Evolutionary conservation across 2,797 vertebrate genomes (phyloP).

Genomic region (Molossus molossus): DNA sequence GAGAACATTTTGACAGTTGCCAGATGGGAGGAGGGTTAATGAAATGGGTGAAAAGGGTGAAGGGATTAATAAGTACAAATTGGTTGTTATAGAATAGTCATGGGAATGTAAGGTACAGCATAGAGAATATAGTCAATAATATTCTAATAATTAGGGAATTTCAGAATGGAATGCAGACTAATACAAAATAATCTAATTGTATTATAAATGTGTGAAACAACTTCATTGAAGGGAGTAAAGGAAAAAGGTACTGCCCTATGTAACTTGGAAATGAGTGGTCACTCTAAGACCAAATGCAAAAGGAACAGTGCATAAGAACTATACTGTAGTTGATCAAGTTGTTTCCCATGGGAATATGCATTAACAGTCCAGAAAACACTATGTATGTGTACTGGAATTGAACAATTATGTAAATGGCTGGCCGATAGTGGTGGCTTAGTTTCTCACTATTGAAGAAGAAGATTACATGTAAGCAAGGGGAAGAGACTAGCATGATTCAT

Average conservation of each 20-base stretch:
- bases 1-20: no score
- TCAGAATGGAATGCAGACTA: background rate
- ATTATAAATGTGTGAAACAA: slow-evolving; percentile 7
- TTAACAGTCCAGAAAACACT: slow-evolving; percentile 15
- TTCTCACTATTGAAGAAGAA: background rate
- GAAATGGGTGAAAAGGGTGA: no score
- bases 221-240: background rate
- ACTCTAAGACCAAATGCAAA: slow-evolving; percentile 22
- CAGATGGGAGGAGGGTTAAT: no score
- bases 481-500: background rate
- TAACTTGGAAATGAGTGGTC: slow-evolving; percentile 41
- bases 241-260: background rate
- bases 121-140: no score
- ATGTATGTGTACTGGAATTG: background rate
- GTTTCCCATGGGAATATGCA: background rate
- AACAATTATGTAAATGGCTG: slow-evolving; percentile 31
- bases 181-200: slow-evolving; percentile 23
- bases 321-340: background rate
- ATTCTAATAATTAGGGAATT: background rate
- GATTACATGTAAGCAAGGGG: background rate
- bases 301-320: background rate
- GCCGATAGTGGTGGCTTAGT: background rate
- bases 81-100: no score
- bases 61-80: no score
- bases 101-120: no score